Base-by-base conservation (phyloP, 1,140 invertebrate genomes). In the Caenorhabditis brenneri region DNA sequence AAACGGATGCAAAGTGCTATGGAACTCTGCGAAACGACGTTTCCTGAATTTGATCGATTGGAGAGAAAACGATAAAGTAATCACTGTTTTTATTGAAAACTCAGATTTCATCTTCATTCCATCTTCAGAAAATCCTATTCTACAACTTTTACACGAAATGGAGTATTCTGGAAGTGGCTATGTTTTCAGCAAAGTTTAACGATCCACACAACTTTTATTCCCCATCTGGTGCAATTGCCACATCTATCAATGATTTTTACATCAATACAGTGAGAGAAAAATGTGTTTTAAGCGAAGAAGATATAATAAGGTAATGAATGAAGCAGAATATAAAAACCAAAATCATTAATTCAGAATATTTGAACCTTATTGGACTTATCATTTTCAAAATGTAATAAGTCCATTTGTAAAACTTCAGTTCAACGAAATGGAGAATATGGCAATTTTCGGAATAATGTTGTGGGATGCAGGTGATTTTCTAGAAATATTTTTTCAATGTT, bases 121-220 rank as follows among this genome's bases (percentile, higher is more conserved):
- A 27, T 24, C 19, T 74, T 42, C 36, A 74, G 65, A 74, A 46
- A 42, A 74, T 24, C 33, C 10, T 74, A n/a, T 74, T 74, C 36
- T 42, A 46, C 65, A 74, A 74, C 65, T 74, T 74, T 74, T 74
- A 74, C 5, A 3, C 65, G n/a, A 74, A 74, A 46, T 74, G 65
- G 65, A 74, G 65, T 42, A 74, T 74, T 74, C 10, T 74, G 9
- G 65, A 74, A 24, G 36, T 74, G 2, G 36, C 65, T 42, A 74
- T 74, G 36, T 42, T 74, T 24, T 39, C 65, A 19, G n/a, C 36
- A 9, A 74, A 74, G 2, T 24, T 24, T 2, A 74, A 74, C 42
- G 65, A 74, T 74, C 36, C 65, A 22, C 27, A 74, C 12, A 74
- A 74, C n/a, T 74, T 74, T 24, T 74, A 74, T 46, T 74, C 65